Evolutionary conservation across 2,888 invertebrate species (phyloP).

Genomic region (Candidula unifasciata): DNA sequence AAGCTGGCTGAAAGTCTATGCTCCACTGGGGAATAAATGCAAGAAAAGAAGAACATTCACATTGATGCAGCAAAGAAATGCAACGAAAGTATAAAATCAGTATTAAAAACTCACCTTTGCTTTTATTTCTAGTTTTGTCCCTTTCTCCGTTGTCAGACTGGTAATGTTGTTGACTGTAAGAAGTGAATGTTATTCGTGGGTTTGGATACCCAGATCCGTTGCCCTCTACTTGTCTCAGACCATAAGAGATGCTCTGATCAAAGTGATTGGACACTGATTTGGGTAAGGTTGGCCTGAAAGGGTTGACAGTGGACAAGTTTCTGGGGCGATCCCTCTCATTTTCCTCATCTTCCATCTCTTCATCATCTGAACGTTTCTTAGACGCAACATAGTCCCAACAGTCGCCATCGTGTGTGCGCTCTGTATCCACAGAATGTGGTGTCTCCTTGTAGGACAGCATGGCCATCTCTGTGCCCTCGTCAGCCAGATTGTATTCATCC

Average conservation of each 20-base stretch:
- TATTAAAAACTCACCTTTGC: conserved; percentile 5
- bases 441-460: conserved; percentile 23
- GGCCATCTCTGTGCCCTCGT: conserved; percentile 40
- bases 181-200: neutral
- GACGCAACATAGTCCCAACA: neutral
- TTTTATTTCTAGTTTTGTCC: neutral
- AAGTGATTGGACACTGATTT: neutral
- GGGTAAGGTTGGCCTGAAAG: neutral
- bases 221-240: neutral
- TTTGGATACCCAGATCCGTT: neutral
- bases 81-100: neutral
- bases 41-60: too few species aligned
- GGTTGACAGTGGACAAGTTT: neutral
- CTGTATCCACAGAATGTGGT: neutral
- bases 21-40: too few species aligned
- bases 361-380: neutral
- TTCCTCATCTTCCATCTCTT: conserved; percentile 1
- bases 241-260: conserved; percentile 9
- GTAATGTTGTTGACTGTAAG: neutral
- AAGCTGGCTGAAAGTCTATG: too few species aligned
- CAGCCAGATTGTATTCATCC: conserved; percentile 46
- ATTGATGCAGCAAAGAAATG: neutral
- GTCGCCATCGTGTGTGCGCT: neutral
- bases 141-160: neutral
- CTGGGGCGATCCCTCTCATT: neutral